These are phyloP conservation scores for Eupithecia subfuscata DNA, from an alignment of 2,888 invertebrate species.

Conservation along the genomic window DNA sequence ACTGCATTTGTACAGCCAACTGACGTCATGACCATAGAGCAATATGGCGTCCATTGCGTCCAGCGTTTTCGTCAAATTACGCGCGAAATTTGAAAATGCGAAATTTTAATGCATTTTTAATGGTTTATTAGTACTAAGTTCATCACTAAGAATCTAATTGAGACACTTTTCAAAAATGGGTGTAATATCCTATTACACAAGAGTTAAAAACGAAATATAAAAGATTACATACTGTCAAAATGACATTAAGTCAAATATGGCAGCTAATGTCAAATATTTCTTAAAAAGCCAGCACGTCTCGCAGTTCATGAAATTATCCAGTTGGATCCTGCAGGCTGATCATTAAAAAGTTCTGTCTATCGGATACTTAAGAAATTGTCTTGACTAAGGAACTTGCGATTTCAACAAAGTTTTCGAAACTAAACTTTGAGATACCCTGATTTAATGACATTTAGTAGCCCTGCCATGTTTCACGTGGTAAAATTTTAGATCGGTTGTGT, in stretches of 20 bases:
- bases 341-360: conserved; percentile 39
- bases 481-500: neutral
- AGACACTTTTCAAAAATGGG: too few species aligned
- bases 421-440: conserved; percentile 25
- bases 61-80: too few species aligned
- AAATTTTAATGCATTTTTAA: too few species aligned
- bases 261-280: neutral
- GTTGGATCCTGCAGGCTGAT: conserved; percentile 29
- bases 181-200: too few species aligned
- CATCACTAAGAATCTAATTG: too few species aligned
- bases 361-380: conserved; percentile 38
- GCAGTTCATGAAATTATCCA: neutral
- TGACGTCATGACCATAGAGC: too few species aligned
- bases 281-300: neutral
- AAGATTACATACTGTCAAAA: neutral
- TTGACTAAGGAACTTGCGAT: conserved; percentile 35
- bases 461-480: neutral
- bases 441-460: conserved; percentile 17
- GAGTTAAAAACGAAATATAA: too few species aligned
- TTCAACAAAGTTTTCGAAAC: conserved; percentile 26
- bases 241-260: neutral
- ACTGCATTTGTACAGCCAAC: too few species aligned
- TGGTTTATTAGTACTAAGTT: too few species aligned
- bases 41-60: too few species aligned
- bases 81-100: too few species aligned